Conservation (phyloP, 2,797 vertebrate genomes). For the Cryptoprocta ferox region DNA sequence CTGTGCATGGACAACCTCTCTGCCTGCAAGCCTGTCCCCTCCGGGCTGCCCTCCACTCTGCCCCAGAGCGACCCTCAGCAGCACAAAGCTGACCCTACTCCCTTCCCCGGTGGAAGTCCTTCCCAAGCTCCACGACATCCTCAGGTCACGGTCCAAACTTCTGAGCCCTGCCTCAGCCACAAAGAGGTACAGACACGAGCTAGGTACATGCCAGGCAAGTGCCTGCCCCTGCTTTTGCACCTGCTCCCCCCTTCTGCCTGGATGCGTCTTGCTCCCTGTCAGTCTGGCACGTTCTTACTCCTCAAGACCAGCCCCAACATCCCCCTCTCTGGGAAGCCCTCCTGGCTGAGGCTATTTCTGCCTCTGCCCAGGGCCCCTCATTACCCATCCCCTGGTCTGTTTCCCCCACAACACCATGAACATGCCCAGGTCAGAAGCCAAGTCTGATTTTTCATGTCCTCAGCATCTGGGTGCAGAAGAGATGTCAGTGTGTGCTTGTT, state of each 20-base stretch:
- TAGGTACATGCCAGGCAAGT: not conserved
- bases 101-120: not conserved
- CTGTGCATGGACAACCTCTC: not conserved
- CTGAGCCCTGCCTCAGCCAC: not conserved
- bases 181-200: not conserved
- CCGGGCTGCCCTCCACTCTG: not conserved
- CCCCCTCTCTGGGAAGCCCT: not conserved
- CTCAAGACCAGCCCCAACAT: not conserved
- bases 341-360: not conserved
- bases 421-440: not conserved
- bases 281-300: not conserved
- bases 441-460: not conserved
- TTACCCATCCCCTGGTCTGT: not conserved
- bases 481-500: no score
- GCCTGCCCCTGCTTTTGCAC: not conserved
- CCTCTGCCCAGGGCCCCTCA: not conserved
- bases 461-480: not conserved
- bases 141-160: not conserved
- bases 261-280: not conserved
- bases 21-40: not conserved
- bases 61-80: rapidly evolving
- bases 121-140: not conserved
- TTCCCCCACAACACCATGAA: not conserved
- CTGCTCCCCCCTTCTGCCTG: no score
- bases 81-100: rapidly evolving